phyloP scores from a whole-genome alignment of 2,113 vertebrate genomes.

The Tupaia tana region DNA sequence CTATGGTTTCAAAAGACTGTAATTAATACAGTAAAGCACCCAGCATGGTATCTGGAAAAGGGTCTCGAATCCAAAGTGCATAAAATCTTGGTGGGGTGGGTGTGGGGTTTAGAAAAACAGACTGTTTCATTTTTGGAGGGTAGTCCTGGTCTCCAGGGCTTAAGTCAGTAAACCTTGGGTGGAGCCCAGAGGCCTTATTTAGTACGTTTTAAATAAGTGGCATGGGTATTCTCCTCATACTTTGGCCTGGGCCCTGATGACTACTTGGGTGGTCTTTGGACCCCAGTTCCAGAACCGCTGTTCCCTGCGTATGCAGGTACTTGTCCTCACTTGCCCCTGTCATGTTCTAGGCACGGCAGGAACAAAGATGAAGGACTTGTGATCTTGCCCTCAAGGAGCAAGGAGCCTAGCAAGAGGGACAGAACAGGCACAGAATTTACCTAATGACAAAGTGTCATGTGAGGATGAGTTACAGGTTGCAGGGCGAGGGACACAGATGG shows the following conservation, averaged over 20 bases:
- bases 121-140: not conserved
- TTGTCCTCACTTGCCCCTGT: not conserved
- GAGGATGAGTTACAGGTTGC: not conserved
- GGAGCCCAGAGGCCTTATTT: not conserved
- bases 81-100: not conserved
- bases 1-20: not conserved
- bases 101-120: slow-evolving; percentile 39
- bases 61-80: not conserved
- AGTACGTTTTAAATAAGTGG: not conserved
- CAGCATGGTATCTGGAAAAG: not conserved
- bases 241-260: not conserved
- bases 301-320: not conserved
- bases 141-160: not conserved
- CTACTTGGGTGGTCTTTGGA: not conserved
- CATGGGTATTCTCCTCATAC: not conserved
- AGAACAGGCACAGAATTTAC: not conserved
- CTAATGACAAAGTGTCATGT: not conserved
- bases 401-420: not conserved
- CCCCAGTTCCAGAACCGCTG: not conserved
- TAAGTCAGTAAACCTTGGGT: not conserved
- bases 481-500: not conserved
- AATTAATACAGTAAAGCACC: not conserved
- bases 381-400: not conserved
- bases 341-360: not conserved
- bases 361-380: not conserved